Base-by-base conservation (phyloP, 1,140 invertebrate species). In the Agraylea sexmaculata region DNA sequence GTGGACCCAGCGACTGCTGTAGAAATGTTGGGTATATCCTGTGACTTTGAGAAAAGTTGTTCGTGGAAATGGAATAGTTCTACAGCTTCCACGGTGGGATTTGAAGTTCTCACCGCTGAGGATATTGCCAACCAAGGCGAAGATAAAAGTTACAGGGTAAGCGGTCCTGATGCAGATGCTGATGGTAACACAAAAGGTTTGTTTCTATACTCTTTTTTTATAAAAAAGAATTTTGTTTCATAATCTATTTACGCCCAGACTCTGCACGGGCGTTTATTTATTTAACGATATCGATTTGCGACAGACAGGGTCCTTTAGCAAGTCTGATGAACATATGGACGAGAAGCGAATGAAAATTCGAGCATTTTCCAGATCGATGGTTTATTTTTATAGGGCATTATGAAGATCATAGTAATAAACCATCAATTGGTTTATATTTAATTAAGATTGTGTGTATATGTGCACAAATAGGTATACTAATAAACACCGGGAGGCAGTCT, bases 61-160 rank as follows among this genome's bases (percentile, higher is more conserved):
- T 57, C 58, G 50, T 67, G 64, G 64, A 49, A 57, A 16, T 68
- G 63, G 64, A 68, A 68, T 45, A 37, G 30, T 2, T 62, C 63
- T 1, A 59, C 60, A 0, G 55, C 47, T 12, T 53, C 59, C 25
- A 57, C 54, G 0, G 29, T 60, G 1, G 64, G 63, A 1, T 67
- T 66, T 45, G 53, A 53, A 22, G 54, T 66, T 16, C 38, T 57
- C 23, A 60, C 54, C 0, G 54, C 58, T 0, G 55, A 51, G 1
- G 59, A 63, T 16, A 33, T 67, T 3, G 41, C 47, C 7, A 38
- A 32, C 8, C 54, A 60, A 54, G 66, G 66, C 34, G 44, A 46
- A 15, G 53, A 52, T 0, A 57, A 53, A 0, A 58, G 56, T 0
- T 31, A 58, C 6, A 55, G 53, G 44, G 60, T 66, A 40, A 51